Evolutionary conservation across 1,140 invertebrate genomes (phyloP), one percentile per base, ranked within the genome.

Genomic region (Nilaparvata lugens): DNA sequence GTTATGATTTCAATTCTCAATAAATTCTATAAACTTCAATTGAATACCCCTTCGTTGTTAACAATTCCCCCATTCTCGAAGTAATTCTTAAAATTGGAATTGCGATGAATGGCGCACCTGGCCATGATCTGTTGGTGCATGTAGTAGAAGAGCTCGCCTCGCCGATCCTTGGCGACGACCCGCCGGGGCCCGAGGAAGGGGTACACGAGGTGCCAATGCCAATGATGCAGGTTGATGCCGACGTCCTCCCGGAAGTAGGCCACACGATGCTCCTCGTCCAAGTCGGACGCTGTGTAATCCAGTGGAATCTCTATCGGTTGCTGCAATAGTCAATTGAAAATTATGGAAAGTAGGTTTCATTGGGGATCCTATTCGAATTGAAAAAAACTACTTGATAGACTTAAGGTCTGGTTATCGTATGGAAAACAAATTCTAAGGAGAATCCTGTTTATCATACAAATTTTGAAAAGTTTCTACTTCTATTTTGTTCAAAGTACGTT

Each of bases 121-220:
- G 81, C 81, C 42, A 84, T 74, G 58, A 88, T 79, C 70, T 89
- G 86, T 67, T 87, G 80, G 71, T 89, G 86, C 85, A 88, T 87
- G 67, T 88, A 88, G 64, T 85, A 89, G 75, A 89, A 88, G 0
- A 89, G 74, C 69, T 89, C 87, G 1, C 87, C 87, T 18, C 86
- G 76, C 24, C 86, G 71, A 72, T 89, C 83, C 71, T 86, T 86
- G 66, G 77, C 72, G 1, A 87, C 84, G 51, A 86, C 78, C 40
- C 70, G 56, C 0, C 53, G 52, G 1, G 71, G 65, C 19, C 66
- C 75, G 31, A 71, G 66, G 62, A 68, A 73, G 14, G 75, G 74
- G 63, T 75, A 76, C 0, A 73, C 67, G 5, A 76, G 56, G 65
- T 78, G 77, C 76, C 76, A 78, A 64, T 93, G 89, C 89, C 89